These are phyloP conservation scores for Tipula lateralis DNA, from an alignment of 2,888 invertebrate species.

Conservation along the genomic window DNA sequence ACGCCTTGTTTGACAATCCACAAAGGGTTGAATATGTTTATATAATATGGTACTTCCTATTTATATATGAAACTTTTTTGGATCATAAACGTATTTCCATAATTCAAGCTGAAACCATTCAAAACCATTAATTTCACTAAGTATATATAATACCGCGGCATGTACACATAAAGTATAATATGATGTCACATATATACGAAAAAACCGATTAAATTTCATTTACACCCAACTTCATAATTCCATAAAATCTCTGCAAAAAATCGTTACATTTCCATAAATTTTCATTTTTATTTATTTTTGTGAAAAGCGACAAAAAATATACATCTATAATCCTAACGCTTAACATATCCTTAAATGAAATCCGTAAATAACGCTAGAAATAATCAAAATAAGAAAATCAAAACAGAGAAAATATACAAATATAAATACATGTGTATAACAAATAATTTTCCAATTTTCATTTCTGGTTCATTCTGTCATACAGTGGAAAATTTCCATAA, in stretches of 20 bases:
- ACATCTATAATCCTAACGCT: neutral
- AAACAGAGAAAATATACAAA: neutral
- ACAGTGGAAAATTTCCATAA: neutral
- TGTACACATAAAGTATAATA: neutral
- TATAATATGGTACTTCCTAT: neutral
- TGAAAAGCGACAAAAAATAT: neutral
- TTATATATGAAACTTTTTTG: neutral
- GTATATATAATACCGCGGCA: neutral
- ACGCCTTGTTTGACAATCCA: neutral
- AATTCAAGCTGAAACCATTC: neutral
- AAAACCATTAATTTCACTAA: constrained; percentile 1
- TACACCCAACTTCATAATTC: constrained; percentile 19
- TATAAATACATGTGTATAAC: neutral
- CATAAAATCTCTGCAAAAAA: constrained; percentile 5
- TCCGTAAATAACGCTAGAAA: constrained; percentile 13
- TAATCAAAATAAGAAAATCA: neutral
- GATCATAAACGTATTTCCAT: neutral
- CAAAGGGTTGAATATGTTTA: neutral
- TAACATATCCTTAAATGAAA: constrained; percentile 24
- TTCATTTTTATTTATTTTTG: constrained; percentile 6
- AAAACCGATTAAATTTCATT: constrained; percentile 19
- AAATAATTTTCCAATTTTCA: constrained; percentile 11
- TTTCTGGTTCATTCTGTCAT: neutral
- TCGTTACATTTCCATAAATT: constrained; percentile 19
- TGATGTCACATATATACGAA: neutral